These are phyloP conservation scores for Passerina amoena DNA, from an alignment of 2,113 vertebrate genomes.

Conservation along the genomic window DNA sequence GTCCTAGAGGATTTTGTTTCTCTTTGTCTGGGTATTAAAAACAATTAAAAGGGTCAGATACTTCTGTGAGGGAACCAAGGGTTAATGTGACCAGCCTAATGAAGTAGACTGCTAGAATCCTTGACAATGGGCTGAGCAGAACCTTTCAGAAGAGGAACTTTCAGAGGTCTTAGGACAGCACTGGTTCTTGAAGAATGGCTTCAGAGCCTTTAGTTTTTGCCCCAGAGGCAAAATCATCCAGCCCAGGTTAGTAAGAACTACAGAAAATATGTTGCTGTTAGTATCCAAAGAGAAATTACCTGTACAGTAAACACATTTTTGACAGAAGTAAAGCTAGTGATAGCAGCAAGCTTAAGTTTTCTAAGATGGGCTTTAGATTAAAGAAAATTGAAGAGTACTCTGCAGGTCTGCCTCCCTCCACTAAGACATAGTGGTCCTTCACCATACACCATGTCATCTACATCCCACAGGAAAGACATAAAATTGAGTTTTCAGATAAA, in stretches of 20 bases:
- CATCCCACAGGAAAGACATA: neutral
- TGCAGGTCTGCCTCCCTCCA: neutral
- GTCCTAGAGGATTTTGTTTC: accelerated
- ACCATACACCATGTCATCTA: neutral
- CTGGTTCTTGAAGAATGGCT: neutral
- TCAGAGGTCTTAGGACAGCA: neutral
- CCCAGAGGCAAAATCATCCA: neutral
- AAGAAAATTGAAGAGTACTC: neutral
- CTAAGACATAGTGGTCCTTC: neutral
- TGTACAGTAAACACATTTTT: neutral
- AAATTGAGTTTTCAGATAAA: neutral
- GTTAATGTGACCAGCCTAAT: neutral
- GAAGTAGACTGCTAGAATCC: neutral
- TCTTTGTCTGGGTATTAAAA: neutral
- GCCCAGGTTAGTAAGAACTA: neutral
- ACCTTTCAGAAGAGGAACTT: neutral
- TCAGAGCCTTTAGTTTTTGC: neutral
- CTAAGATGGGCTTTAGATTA: neutral
- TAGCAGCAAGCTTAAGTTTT: neutral
- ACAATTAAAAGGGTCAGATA: neutral
- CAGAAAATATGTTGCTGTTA: neutral
- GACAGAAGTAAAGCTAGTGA: neutral
- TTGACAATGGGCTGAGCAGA: neutral
- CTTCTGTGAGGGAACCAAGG: neutral
- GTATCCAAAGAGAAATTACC: neutral